Conservation (phyloP, 30 jellyfish, hydroid and myxozoan genomes). For the Mastigias papua region DNA sequence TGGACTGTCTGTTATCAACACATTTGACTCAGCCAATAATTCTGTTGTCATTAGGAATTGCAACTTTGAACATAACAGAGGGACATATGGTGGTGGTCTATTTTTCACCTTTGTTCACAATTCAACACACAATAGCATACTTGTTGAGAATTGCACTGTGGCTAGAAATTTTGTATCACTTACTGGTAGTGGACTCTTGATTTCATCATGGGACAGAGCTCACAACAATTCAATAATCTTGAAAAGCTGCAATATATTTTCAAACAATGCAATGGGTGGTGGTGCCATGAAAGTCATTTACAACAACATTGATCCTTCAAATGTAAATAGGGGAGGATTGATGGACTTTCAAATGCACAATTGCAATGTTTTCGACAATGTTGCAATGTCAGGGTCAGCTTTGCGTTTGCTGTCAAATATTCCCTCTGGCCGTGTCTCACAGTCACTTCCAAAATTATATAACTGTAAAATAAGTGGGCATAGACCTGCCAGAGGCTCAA, state of each 20-base stretch:
- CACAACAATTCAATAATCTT: conserved; percentile 26
- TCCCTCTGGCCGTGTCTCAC: conserved; percentile 53
- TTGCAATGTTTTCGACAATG: conserved; percentile 25
- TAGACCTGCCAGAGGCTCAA: conserved; percentile 57
- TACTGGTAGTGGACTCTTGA: conserved; percentile 69
- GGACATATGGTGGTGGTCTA: conserved; percentile 80
- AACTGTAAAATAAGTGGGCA: conserved; percentile 34
- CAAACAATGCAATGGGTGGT: conserved; percentile 73
- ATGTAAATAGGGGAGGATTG: conserved; percentile 40
- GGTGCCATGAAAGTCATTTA: conserved; percentile 73
- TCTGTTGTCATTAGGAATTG: conserved; percentile 35
- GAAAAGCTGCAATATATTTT: conserved; percentile 11
- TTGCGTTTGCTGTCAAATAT: conserved; percentile 53
- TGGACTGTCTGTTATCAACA: conserved; percentile 65
- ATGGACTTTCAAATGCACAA: conserved; percentile 51
- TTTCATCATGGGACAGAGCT: conserved; percentile 78
- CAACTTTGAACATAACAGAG: conserved; percentile 47
- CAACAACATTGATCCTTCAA: conserved; percentile 51
- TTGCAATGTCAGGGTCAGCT: conserved; percentile 78
- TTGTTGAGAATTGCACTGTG: conserved; percentile 23
- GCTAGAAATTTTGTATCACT: conserved; percentile 49
- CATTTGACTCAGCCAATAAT: conserved; percentile 45
- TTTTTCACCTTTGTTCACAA: conserved; percentile 65
- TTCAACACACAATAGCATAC: conserved; percentile 31
- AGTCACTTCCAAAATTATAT: conserved; percentile 33